These are phyloP conservation scores for Lamprotornis superbus DNA, from an alignment of 2,113 vertebrate genomes.

Conservation along the genomic window DNA sequence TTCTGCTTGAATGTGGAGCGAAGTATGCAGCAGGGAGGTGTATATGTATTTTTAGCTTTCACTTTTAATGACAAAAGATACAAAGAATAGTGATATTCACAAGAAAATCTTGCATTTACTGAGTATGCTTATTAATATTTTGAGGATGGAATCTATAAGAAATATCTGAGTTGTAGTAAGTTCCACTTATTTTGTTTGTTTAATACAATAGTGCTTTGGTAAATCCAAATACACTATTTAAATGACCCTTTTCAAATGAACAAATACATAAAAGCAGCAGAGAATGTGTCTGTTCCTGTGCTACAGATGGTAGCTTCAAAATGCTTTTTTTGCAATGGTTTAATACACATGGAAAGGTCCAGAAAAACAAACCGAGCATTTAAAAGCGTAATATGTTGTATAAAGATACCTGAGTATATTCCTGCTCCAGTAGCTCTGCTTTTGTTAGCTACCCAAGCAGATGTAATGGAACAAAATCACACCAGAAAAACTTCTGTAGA, in stretches of 20 bases:
- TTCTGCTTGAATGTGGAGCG: conserved; percentile 7
- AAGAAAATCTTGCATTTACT: not conserved
- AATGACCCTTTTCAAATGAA: not conserved
- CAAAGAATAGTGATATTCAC: not conserved
- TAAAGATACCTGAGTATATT: not conserved
- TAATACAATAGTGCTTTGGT: not conserved
- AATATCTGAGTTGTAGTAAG: not conserved
- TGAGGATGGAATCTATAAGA: not conserved
- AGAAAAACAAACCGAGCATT: not conserved
- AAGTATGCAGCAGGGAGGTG: not conserved
- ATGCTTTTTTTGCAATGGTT: not conserved
- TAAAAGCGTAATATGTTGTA: not conserved
- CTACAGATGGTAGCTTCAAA: not conserved
- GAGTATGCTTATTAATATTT: not conserved
- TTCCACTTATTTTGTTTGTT: not conserved
- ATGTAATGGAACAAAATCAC: not conserved
- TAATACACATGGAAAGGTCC: not conserved
- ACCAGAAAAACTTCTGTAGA: not conserved
- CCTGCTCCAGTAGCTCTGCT: not conserved
- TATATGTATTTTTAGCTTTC: conserved; percentile 8
- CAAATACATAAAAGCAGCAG: not conserved
- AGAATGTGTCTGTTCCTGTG: not conserved
- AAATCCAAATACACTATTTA: not conserved
- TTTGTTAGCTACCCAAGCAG: not conserved
- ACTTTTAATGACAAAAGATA: not conserved